Percentiles rank a stretch among this genome's conserved stretches.
Conservation (phyloP, 2,797 vertebrate species). For the Coreius guichenoti region DNA sequence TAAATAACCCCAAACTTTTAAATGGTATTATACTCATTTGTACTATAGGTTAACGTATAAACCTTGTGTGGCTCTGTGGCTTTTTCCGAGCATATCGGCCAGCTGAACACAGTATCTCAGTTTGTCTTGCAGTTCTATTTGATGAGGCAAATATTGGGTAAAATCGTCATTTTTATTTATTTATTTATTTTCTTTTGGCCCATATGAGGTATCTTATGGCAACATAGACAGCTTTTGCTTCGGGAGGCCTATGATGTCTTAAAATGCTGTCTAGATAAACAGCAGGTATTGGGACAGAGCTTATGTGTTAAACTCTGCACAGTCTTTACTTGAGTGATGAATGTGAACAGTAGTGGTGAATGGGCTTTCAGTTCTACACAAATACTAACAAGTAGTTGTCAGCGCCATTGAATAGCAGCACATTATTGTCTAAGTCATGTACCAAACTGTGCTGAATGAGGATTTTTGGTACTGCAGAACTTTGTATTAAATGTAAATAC, state of each 20-base stretch:
- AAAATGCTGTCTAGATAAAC: constrained; percentile 3
- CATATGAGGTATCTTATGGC: neutral
- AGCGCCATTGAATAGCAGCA: neutral
- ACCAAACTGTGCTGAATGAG: neutral
- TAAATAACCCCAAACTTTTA: too few species aligned
- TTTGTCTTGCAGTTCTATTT: too few species aligned
- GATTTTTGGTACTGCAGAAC: neutral
- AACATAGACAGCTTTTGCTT: neutral
- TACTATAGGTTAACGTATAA: neutral
- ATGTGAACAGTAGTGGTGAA: constrained; percentile 16
- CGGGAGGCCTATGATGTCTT: neutral
- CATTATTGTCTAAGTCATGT: neutral
- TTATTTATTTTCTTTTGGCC: neutral
- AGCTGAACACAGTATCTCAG: too few species aligned
- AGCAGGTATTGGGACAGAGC: constrained; percentile 4
- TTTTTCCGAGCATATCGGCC: neutral
- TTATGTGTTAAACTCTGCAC: neutral
- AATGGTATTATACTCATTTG: too few species aligned
- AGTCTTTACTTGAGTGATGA: constrained; percentile 14
- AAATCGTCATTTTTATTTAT: neutral
- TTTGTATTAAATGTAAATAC: neutral
- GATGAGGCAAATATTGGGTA: neutral
- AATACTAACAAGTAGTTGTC: constrained; percentile 8
- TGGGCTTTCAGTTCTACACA: neutral
- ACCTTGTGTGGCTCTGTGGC: neutral